Percentiles rank a stretch among this genome's conserved stretches.
phyloP scores from a whole-genome alignment of 2,797 vertebrate genomes.

The Gymnothorax javanicus region DNA sequence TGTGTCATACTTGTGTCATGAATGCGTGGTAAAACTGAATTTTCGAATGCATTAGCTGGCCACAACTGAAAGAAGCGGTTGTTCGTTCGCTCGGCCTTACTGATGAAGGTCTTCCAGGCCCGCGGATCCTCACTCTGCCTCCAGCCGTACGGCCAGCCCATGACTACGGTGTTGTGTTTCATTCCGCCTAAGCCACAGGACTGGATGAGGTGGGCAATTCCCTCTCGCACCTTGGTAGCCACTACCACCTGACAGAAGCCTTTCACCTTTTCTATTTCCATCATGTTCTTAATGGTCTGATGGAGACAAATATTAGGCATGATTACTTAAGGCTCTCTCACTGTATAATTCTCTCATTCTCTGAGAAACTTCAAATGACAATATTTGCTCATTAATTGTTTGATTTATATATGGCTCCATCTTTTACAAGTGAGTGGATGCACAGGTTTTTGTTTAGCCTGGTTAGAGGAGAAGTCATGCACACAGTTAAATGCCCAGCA shows the following conservation, averaged over 20 bases:
- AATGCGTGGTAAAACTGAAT: too few species aligned
- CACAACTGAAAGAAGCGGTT: too few species aligned
- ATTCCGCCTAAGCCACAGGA: constrained; percentile 95
- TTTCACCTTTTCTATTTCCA: constrained; percentile 96
- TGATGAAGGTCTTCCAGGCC: constrained; percentile 98
- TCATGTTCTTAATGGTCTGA: constrained; percentile 98
- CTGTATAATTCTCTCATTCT: neutral
- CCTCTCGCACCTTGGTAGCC: constrained; percentile 89
- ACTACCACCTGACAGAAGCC: constrained; percentile 97
- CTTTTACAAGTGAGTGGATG: too few species aligned
- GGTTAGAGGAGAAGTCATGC: neutral
- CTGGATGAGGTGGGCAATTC: constrained; percentile 93
- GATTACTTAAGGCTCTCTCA: neutral
- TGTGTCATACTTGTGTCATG: too few species aligned
- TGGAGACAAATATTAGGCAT: neutral
- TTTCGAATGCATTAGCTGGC: too few species aligned
- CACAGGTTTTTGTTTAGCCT: neutral
- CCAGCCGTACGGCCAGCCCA: constrained; percentile 98
- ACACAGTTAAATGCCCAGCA: too few species aligned
- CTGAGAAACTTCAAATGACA: neutral
- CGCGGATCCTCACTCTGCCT: constrained; percentile 96
- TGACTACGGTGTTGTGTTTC: constrained; percentile 96
- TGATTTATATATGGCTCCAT: neutral
- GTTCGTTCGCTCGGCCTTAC: constrained; percentile 64
- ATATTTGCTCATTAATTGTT: neutral